These are phyloP conservation scores for Trichosurus vulpecula DNA, from an alignment of 2,797 vertebrate genomes.

Conservation along the genomic window DNA sequence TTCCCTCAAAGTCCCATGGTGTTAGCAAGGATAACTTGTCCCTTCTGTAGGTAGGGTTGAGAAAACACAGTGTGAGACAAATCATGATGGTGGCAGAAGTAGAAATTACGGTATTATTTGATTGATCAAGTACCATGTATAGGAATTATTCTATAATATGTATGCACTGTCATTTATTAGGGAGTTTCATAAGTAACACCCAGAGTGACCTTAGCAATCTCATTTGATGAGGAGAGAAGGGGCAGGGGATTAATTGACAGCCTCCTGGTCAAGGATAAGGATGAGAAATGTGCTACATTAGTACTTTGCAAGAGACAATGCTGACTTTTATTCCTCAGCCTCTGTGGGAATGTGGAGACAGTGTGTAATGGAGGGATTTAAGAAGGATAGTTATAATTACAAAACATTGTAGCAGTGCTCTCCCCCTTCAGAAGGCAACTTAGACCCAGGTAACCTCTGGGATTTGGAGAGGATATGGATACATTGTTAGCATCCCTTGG, in stretches of 20 bases:
- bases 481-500: neutral
- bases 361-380: neutral
- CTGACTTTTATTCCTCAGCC: neutral
- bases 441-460: neutral
- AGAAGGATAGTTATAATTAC: neutral
- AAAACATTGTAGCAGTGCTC: neutral
- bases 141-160: neutral
- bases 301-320: neutral
- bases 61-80: neutral
- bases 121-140: neutral
- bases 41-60: neutral
- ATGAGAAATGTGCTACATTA: neutral
- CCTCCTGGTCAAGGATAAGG: neutral
- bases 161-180: neutral
- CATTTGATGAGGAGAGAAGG: neutral
- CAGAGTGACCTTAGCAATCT: neutral
- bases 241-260: neutral
- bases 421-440: neutral
- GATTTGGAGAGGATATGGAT: neutral
- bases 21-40: neutral
- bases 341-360: neutral
- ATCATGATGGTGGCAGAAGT: neutral
- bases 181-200: neutral
- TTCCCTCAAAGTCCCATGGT: neutral
- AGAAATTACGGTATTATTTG: neutral